phyloP scores from a whole-genome alignment of 2,888 invertebrate genomes.

The Diadegma fenestrale region DNA sequence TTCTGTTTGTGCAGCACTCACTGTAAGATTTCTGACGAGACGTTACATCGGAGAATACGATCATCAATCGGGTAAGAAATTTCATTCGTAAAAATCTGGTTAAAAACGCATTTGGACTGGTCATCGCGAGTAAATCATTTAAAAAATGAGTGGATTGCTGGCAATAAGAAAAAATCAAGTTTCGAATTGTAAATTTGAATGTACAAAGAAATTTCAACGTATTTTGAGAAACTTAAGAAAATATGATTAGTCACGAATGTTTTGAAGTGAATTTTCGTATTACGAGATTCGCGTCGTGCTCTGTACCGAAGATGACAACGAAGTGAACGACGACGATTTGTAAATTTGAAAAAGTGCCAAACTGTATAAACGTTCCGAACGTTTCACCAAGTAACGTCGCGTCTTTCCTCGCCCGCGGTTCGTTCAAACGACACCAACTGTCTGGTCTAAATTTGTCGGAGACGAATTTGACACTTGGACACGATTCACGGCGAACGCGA shows the following conservation, averaged over 20 bases:
- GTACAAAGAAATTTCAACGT: slow-evolving; percentile 1
- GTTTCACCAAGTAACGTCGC: slow-evolving; percentile 65
- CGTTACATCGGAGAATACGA: slow-evolving; percentile 98
- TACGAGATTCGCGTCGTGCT: slow-evolving; percentile 43
- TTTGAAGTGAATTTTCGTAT: slow-evolving; percentile 57
- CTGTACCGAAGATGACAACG: slow-evolving; percentile 13
- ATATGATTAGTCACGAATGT: slow-evolving; percentile 50
- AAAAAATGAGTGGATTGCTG: neutral
- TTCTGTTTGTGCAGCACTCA: slow-evolving; percentile 87
- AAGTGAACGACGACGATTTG: slow-evolving; percentile 43
- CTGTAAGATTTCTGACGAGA: slow-evolving; percentile 96
- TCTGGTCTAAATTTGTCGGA: slow-evolving; percentile 82
- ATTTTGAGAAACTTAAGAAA: slow-evolving; percentile 2
- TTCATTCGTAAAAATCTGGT: slow-evolving; percentile 20
- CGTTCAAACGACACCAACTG: slow-evolving; percentile 69
- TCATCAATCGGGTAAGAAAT: slow-evolving; percentile 92
- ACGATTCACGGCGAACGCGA: slow-evolving; percentile 75
- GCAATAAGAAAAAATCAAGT: neutral
- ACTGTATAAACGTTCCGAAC: slow-evolving; percentile 64
- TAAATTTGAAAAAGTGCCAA: slow-evolving; percentile 80
- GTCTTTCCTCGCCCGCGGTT: slow-evolving; percentile 54
- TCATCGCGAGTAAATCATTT: neutral
- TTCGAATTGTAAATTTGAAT: slow-evolving; percentile 2
- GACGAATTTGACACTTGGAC: slow-evolving; percentile 82
- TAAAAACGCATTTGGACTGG: neutral